Percentiles rank a stretch among this genome's conserved stretches.
Evolutionary conservation across 2,888 invertebrate genomes (phyloP).

Genomic region (Volucella bombylans): DNA sequence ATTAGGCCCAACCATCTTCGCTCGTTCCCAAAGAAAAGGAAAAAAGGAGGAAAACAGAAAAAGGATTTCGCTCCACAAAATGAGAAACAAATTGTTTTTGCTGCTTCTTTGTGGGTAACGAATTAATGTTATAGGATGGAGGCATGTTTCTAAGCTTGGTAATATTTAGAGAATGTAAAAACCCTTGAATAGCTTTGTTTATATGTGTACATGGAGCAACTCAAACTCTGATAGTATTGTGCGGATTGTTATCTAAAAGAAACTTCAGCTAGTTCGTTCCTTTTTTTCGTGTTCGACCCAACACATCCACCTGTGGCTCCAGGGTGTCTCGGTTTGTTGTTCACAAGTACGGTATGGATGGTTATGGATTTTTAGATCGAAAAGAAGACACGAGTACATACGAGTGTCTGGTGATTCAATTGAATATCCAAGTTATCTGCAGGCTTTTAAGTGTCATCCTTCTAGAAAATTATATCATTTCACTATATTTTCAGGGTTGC

Average conservation of each 20-base stretch:
- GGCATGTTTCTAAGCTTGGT: constrained; percentile 2
- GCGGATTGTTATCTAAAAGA: constrained; percentile 40
- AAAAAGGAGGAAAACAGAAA: constrained; percentile 31
- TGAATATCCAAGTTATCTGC: constrained; percentile 31
- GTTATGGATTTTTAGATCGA: constrained; percentile 31
- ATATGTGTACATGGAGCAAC: constrained; percentile 6
- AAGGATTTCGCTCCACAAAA: constrained; percentile 57
- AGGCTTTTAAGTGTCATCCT: background rate
- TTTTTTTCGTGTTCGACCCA: constrained; percentile 2
- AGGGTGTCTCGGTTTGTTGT: constrained; percentile 41
- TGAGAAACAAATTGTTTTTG: constrained; percentile 66
- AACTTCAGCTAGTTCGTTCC: constrained; percentile 33
- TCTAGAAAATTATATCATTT: background rate
- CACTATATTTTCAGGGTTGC: background rate
- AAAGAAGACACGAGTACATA: constrained; percentile 13
- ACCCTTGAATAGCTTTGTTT: constrained; percentile 50
- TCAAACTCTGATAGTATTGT: constrained; percentile 24
- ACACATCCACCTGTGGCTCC: constrained; percentile 69
- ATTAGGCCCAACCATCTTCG: background rate
- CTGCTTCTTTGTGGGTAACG: constrained; percentile 18
- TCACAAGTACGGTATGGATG: constrained; percentile 21
- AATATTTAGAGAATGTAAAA: constrained; percentile 27
- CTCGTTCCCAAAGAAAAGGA: constrained; percentile 8
- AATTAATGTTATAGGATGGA: background rate
- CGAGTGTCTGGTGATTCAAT: constrained; percentile 20